Evolutionary conservation across 2,888 invertebrate species (phyloP), one percentile per base, ranked within the genome.

Genomic region (Euproctis similis): DNA sequence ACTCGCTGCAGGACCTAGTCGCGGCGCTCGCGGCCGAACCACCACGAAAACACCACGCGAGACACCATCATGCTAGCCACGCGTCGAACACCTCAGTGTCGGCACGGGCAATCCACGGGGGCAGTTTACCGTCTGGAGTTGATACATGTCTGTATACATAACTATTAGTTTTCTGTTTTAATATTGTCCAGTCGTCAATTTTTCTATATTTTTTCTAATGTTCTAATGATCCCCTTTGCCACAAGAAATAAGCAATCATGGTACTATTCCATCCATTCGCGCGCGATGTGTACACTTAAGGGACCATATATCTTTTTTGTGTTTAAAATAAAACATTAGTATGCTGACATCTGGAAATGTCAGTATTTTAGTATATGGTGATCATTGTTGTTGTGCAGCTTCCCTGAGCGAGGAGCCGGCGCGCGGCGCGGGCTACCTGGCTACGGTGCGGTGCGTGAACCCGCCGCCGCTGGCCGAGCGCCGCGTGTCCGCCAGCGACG

Each of bases 1-100:
- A 87, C 61, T 87, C 87, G 31, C 65, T 88, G 62, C 88, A 70
- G 74, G 88, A 89, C 77, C 77, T 88, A 48, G 86, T 86, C 46
- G 87, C 87, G 44, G 85, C 86, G 34, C 65, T 76, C 53, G 71
- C 75, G 30, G 76, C 76, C 24, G 77, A 76, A 46, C 66, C 73
- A 52, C 66, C 69, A 53, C 64, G 72, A 35, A 63, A 59, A 24
- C 65, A 58, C 31, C 61, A 54, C 43, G 50, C 44, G 30, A 58
- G 61, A 22, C 58, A 53, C 32, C 59, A 54, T 42, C 53, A 63
- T 32, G 65, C 58, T 4, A 7, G 2, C 2, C 2, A 8, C 46
- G 54, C 63, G 32, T 65, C 10, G 6, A 1, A 10, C 11, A 9
- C 21, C 11, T 11, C 21, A 35, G 81, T 81, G 28, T 77, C 78